phyloP scores from a whole-genome alignment of 2,113 vertebrate species.

The Callionymus lyra region DNA sequence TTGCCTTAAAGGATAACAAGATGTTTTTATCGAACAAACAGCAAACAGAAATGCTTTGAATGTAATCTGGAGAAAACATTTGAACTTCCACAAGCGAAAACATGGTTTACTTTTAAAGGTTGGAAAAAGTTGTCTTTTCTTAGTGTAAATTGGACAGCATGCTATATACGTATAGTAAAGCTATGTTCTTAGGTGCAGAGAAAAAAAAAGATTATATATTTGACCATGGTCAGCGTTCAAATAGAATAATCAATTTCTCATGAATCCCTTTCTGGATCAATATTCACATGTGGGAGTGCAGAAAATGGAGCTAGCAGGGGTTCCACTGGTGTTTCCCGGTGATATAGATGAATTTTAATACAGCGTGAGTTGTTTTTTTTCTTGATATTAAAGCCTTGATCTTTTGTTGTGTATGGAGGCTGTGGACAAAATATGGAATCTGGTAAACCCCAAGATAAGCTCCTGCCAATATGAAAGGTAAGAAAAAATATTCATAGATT shows the following conservation, averaged over 20 bases:
- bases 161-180: slow-evolving; percentile 2
- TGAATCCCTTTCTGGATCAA: slow-evolving; percentile 45
- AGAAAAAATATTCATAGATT: slow-evolving; percentile 18
- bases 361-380: slow-evolving; percentile 20
- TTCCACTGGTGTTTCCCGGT: slow-evolving; percentile 32
- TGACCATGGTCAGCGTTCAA: slow-evolving; percentile 33
- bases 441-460: slow-evolving; percentile 31
- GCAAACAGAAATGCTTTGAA: slow-evolving; percentile 20
- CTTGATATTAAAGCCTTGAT: slow-evolving; percentile 35
- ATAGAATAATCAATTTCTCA: slow-evolving; percentile 44
- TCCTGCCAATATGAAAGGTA: slow-evolving; percentile 10
- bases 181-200: slow-evolving; percentile 21
- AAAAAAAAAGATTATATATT: slow-evolving; percentile 38
- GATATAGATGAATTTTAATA: slow-evolving; percentile 15
- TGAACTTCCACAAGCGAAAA: no score
- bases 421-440: slow-evolving; percentile 20
- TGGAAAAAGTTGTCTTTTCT: background rate
- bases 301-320: slow-evolving; percentile 25
- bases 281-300: slow-evolving; percentile 39
- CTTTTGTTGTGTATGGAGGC: slow-evolving; percentile 15
- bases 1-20: slow-evolving; percentile 35
- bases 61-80: slow-evolving; percentile 12
- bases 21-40: slow-evolving; percentile 27
- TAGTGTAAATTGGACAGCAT: background rate
- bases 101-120: no score